A percentile compares a stretch with the other conserved stretches of the same genome.
phyloP scores from a whole-genome alignment of 2,113 vertebrate species.

The Dinomys branickii region DNA sequence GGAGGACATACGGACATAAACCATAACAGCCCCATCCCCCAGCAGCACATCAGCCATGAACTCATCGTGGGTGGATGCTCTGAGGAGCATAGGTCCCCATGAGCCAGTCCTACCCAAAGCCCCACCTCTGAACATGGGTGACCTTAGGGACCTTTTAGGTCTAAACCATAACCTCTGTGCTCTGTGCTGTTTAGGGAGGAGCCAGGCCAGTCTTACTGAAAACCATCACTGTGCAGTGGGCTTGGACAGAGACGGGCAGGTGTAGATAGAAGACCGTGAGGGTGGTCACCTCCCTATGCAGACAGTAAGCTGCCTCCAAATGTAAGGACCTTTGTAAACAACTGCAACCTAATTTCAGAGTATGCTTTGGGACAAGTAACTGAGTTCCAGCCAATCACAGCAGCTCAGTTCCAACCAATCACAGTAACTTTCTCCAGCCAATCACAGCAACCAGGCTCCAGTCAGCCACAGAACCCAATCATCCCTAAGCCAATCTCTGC shows the following conservation, averaged over 20 bases:
- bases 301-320: background rate
- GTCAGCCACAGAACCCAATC: background rate
- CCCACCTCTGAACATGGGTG: background rate
- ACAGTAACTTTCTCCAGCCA: background rate
- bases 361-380: background rate
- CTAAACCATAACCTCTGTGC: accelerated
- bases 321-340: background rate
- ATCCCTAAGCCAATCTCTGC: background rate
- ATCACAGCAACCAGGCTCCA: background rate
- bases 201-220: background rate
- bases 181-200: background rate
- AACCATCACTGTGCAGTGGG: too few species aligned
- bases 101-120: background rate
- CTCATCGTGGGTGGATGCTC: background rate
- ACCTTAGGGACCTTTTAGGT: background rate
- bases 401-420: background rate
- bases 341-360: background rate
- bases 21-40: too few species aligned
- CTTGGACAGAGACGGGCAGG: background rate
- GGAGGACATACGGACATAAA: too few species aligned
- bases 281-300: background rate
- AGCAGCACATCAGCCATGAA: background rate
- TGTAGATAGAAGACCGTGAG: background rate
- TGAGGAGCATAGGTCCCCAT: background rate
- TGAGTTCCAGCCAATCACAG: background rate